Evolutionary conservation across 2,113 vertebrate species (phyloP).

Genomic region (Gopherus evgoodei): DNA sequence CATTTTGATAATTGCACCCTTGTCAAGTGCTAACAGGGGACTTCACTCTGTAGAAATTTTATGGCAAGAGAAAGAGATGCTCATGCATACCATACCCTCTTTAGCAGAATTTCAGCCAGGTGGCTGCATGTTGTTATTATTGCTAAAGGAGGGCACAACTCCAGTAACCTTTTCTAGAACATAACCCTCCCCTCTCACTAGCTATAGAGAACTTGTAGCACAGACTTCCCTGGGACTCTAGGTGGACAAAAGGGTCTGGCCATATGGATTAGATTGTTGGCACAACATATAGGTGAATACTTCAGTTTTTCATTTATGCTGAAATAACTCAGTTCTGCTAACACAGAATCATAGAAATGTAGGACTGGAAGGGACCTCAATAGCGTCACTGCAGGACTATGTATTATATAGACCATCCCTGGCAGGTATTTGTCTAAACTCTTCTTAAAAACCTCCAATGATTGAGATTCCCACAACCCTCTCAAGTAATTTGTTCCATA

Average conservation of each 20-base stretch:
- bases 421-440: no score
- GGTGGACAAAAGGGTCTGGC: background rate
- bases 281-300: background rate
- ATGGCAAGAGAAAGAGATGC: background rate
- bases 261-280: background rate
- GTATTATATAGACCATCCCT: no score
- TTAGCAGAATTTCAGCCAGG: conserved; percentile 4
- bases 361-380: no score
- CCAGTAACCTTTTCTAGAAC: background rate
- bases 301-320: background rate
- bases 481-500: no score
- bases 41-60: background rate
- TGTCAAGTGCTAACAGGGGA: background rate
- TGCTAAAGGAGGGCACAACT: background rate
- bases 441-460: no score
- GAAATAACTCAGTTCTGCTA: background rate
- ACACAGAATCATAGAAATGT: no score
- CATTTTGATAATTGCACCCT: background rate
- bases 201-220: background rate
- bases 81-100: background rate
- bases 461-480: no score
- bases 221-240: background rate
- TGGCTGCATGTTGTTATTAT: background rate
- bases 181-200: background rate
- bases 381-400: no score